phyloP scores from a whole-genome alignment of 2,888 invertebrate genomes.

The Tryphoninae sp. region DNA sequence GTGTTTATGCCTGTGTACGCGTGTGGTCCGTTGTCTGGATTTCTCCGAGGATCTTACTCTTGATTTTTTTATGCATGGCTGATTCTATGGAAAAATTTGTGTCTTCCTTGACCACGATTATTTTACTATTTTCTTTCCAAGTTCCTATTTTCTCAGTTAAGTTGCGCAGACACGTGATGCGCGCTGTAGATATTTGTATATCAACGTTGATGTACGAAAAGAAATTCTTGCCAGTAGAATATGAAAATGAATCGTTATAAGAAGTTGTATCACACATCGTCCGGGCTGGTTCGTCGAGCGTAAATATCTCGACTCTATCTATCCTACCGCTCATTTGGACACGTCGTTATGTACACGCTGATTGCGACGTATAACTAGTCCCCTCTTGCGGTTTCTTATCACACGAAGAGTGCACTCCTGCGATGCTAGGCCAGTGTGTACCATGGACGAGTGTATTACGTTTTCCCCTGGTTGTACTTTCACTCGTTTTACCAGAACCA shows the following conservation, averaged over 20 bases:
- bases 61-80: slow-evolving; percentile 22
- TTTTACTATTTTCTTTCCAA: slow-evolving; percentile 22
- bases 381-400: slow-evolving; percentile 70
- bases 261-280: slow-evolving; percentile 76
- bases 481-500: slow-evolving; percentile 69
- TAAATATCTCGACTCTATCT: slow-evolving; percentile 77
- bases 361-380: slow-evolving; percentile 62
- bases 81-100: slow-evolving; percentile 4
- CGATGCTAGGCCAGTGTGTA: slow-evolving; percentile 1
- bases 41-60: not conserved
- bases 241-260: slow-evolving; percentile 70
- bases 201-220: slow-evolving; percentile 24
- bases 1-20: not conserved
- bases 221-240: slow-evolving; percentile 39
- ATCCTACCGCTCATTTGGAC: slow-evolving; percentile 71
- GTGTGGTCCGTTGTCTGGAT: slow-evolving; percentile 8
- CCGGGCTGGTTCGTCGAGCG: slow-evolving; percentile 71
- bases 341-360: slow-evolving; percentile 65
- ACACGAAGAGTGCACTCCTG: slow-evolving; percentile 59
- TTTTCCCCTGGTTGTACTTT: slow-evolving; percentile 69
- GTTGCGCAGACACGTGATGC: slow-evolving; percentile 32
- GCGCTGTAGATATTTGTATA: not conserved
- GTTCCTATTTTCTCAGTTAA: slow-evolving; percentile 3
- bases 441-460: slow-evolving; percentile 29
- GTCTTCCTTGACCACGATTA: not conserved